phyloP scores from a whole-genome alignment of 1,140 invertebrate species.

The Aphaenogaster rudis region DNA sequence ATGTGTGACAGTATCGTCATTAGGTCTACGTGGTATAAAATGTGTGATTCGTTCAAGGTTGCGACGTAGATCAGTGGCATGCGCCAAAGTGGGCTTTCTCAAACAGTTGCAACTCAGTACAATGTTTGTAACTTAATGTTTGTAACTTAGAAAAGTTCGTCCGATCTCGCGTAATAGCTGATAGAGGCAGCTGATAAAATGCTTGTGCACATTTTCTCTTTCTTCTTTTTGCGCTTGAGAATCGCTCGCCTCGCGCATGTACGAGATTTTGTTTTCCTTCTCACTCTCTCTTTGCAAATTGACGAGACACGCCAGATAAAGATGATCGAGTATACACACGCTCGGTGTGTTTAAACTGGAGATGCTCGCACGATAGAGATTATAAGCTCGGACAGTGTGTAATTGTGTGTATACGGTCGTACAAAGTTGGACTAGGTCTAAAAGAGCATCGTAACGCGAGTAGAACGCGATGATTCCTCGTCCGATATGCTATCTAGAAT shows the following conservation, averaged over 20 bases:
- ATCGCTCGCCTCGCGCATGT: not conserved
- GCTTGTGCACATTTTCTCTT: not conserved
- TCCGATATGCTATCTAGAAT: not conserved
- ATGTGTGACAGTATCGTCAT: not conserved
- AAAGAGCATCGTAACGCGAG: slow-evolving; percentile 44
- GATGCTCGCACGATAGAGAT: slow-evolving; percentile 21
- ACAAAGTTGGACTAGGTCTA: slow-evolving; percentile 53
- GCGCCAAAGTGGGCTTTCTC: slow-evolving; percentile 12
- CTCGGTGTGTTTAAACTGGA: not conserved
- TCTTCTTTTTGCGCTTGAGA: not conserved
- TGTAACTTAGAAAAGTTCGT: slow-evolving; percentile 27
- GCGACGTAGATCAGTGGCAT: not conserved
- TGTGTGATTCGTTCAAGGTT: slow-evolving; percentile 19
- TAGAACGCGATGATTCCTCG: slow-evolving; percentile 1
- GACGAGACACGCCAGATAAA: not conserved
- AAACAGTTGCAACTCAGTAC: slow-evolving; percentile 13
- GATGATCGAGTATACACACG: not conserved
- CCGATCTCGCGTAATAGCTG: not conserved
- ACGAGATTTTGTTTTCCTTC: slow-evolving; percentile 30
- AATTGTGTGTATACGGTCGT: slow-evolving; percentile 43
- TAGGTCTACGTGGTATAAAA: slow-evolving; percentile 57
- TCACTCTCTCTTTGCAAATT: slow-evolving; percentile 28
- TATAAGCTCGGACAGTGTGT: slow-evolving; percentile 61
- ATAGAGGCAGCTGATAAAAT: not conserved
- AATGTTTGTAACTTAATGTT: not conserved